Evolutionary conservation across 2,113 vertebrate genomes (phyloP).

Genomic region (Ageneiosus marmoratus): DNA sequence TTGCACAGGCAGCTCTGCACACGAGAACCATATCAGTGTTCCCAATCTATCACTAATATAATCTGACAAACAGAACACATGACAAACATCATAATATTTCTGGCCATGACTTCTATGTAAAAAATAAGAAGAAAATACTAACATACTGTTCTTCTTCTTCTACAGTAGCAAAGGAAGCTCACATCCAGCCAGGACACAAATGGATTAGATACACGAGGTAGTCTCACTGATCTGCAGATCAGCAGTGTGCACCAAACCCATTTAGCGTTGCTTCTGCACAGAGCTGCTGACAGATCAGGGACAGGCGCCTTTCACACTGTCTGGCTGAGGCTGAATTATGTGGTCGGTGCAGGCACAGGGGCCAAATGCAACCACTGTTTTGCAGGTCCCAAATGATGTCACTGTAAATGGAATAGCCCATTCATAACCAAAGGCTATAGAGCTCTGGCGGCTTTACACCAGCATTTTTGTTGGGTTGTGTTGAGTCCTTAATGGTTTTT

Average conservation of each 20-base stretch:
- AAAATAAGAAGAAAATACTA: conserved; percentile 40
- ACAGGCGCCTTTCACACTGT: conserved; percentile 65
- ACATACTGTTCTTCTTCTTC: conserved; percentile 4
- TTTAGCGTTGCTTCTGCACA: conserved; percentile 12
- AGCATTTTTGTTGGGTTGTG: conserved; percentile 36
- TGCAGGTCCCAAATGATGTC: conserved; percentile 61
- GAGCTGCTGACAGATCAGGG: conserved; percentile 40
- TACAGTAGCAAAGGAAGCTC: background rate
- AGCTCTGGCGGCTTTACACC: conserved; percentile 47
- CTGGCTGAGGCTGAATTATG: conserved; percentile 60
- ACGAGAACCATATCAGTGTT: conserved; percentile 51
- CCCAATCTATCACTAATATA: conserved; percentile 58
- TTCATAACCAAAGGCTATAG: conserved; percentile 43
- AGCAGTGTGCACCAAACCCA: conserved; percentile 43
- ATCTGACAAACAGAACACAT: conserved; percentile 45
- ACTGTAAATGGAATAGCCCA: conserved; percentile 66
- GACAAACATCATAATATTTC: conserved; percentile 58
- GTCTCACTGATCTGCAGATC: conserved; percentile 42
- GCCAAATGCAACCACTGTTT: conserved; percentile 70
- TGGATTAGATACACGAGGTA: conserved; percentile 40
- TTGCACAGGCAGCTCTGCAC: conserved; percentile 3
- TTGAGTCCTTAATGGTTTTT: conserved; percentile 50
- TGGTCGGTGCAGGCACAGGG: conserved; percentile 56
- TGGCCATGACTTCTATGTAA: conserved; percentile 51
- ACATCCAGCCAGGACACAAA: conserved; percentile 13